Conservation (phyloP, 2,888 invertebrate species). For the Latrodectus elegans region DNA sequence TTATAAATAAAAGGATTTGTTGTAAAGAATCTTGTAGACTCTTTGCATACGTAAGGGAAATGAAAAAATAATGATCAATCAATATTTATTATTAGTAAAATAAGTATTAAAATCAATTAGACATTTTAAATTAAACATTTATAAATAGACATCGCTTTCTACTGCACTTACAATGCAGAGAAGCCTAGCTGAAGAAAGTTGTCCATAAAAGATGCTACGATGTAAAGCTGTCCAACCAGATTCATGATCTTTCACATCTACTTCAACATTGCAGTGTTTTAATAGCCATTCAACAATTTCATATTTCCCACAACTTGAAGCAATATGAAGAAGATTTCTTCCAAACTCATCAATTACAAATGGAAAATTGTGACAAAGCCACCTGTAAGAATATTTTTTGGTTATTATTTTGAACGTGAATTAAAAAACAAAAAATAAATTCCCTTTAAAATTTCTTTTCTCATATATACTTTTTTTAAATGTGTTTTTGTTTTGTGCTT, state of each 20-base stretch:
- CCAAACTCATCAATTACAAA: conserved; percentile 80
- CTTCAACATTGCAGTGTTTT: conserved; percentile 79
- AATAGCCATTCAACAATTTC: conserved; percentile 85
- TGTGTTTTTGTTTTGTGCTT: not conserved
- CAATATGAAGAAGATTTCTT: conserved; percentile 85
- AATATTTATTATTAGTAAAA: not conserved
- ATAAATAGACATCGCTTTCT: not conserved
- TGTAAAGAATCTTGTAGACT: no score
- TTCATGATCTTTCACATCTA: conserved; percentile 82
- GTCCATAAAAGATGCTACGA: conserved; percentile 87
- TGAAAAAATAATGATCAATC: no score
- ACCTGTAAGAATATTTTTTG: conserved; percentile 45
- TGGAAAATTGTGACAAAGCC: conserved; percentile 79
- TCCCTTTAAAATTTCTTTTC: not conserved
- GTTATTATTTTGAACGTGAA: conserved; percentile 20
- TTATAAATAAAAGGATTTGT: no score
- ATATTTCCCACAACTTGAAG: conserved; percentile 84
- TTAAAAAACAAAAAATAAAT: not conserved
- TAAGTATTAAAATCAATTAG: not conserved
- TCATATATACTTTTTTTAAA: no score
- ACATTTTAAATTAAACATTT: not conserved
- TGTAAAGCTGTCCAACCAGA: conserved; percentile 89
- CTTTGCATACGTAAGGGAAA: no score
- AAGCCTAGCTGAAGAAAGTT: conserved; percentile 83
- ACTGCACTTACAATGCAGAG: conserved; percentile 45